Conservation (phyloP, 2,797 vertebrate species). For the Acipenser oxyrinchus region DNA sequence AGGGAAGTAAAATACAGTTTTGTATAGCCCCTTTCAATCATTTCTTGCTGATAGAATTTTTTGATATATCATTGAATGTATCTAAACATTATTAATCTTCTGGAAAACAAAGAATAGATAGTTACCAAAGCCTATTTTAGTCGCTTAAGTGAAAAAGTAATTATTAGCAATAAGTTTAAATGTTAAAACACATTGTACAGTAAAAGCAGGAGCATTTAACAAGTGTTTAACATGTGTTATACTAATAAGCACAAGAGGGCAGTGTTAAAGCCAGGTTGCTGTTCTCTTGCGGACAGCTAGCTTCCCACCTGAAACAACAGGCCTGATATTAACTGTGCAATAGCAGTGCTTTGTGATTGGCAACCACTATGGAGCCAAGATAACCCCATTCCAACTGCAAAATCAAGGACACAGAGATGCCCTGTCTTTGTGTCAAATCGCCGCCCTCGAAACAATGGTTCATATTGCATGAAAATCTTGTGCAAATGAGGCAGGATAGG, state of each 20-base stretch:
- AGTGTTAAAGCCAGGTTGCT: conserved; percentile 60
- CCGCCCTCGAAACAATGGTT: conserved; percentile 68
- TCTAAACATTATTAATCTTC: too few species aligned
- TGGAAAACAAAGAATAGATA: too few species aligned
- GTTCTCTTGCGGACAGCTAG: conserved; percentile 36
- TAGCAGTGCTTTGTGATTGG: conserved; percentile 44
- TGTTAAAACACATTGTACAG: not conserved
- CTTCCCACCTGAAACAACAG: conserved; percentile 67
- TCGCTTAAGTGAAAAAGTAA: too few species aligned
- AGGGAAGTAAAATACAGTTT: too few species aligned
- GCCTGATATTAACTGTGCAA: conserved; percentile 58
- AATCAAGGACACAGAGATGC: conserved; percentile 35
- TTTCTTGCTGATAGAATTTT: too few species aligned
- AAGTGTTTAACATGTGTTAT: conserved; percentile 46
- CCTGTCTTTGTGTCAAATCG: conserved; percentile 61
- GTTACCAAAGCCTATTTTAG: too few species aligned
- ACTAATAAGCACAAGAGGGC: conserved; percentile 57
- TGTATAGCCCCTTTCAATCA: too few species aligned
- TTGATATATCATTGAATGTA: too few species aligned
- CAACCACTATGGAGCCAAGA: conserved; percentile 49
- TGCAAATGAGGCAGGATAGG: conserved; percentile 69
- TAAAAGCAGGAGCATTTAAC: conserved; percentile 15
- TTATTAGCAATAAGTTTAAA: too few species aligned
- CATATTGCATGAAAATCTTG: conserved; percentile 78
- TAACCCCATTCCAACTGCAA: conserved; percentile 36